Evolutionary conservation across 2,888 invertebrate species (phyloP).

Genomic region (Catocala sponsa): DNA sequence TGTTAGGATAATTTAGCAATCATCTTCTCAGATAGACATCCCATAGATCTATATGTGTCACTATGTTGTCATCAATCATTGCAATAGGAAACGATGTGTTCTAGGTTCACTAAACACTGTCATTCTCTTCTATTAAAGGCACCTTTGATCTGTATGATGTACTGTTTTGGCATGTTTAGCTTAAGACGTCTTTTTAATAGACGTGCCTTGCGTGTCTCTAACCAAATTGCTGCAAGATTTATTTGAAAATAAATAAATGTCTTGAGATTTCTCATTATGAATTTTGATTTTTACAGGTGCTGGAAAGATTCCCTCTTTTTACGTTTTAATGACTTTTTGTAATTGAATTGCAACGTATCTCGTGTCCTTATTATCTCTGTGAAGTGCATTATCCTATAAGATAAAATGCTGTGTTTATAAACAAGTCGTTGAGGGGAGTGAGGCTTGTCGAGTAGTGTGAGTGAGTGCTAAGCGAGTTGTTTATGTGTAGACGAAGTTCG

Average conservation of each 20-base stretch:
- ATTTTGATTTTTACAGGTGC: constrained; percentile 46
- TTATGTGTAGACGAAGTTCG: constrained; percentile 92
- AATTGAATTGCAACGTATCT: constrained; percentile 3
- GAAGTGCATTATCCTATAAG: background rate
- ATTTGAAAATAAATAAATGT: constrained; percentile 4
- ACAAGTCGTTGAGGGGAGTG: background rate
- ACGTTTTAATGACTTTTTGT: constrained; percentile 9
- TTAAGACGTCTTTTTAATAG: constrained; percentile 48
- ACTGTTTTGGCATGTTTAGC: constrained; percentile 70
- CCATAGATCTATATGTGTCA: constrained; percentile 40
- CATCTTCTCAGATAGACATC: constrained; percentile 47
- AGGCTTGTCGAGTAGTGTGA: background rate
- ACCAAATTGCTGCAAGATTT: constrained; percentile 27
- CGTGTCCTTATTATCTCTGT: too few relatives aligned
- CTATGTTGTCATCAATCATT: constrained; percentile 47
- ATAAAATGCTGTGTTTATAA: background rate
- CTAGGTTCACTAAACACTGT: constrained; percentile 64
- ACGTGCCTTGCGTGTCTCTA: constrained; percentile 41
- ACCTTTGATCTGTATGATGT: constrained; percentile 62
- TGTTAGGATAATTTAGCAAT: constrained; percentile 63
- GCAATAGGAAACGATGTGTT: constrained; percentile 43
- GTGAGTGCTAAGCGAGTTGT: constrained; percentile 14
- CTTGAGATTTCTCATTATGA: constrained; percentile 19
- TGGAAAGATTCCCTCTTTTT: constrained; percentile 20
- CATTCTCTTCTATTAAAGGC: constrained; percentile 67